These are phyloP conservation scores for Drosophila yooni DNA, from an alignment of 2,888 invertebrate species.

Conservation along the genomic window DNA sequence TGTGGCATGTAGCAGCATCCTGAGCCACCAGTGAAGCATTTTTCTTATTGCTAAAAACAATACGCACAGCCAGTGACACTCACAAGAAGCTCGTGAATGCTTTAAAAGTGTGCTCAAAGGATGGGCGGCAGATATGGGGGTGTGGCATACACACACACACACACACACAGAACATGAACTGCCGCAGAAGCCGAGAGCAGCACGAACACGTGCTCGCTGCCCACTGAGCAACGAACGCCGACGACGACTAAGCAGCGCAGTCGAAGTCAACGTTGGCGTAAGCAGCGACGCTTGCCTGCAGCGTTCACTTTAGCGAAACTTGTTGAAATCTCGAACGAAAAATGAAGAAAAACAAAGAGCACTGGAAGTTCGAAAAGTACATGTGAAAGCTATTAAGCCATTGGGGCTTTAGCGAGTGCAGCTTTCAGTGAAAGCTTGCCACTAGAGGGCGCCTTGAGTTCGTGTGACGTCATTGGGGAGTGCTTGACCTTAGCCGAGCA, in stretches of 20 bases:
- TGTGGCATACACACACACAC: background rate
- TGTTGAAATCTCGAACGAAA: constrained; percentile 72
- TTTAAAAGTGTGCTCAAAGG: constrained; percentile 10
- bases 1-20: constrained; percentile 50
- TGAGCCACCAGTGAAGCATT: constrained; percentile 54
- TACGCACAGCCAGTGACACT: constrained; percentile 27
- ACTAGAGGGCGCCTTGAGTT: constrained; percentile 41
- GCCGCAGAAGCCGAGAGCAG: constrained; percentile 41
- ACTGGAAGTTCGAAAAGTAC: constrained; percentile 69
- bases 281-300: constrained; percentile 29
- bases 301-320: constrained; percentile 45
- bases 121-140: background rate
- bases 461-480: constrained; percentile 35
- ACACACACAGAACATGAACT: constrained; percentile 12
- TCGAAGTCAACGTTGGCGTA: constrained; percentile 8
- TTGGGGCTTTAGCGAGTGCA: constrained; percentile 1
- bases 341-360: constrained; percentile 14
- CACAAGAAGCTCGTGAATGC: constrained; percentile 44
- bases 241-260: constrained; percentile 44
- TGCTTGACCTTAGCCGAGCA: constrained; percentile 30
- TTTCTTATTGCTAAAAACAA: constrained; percentile 50
- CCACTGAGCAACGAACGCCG: constrained; percentile 74
- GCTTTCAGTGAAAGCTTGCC: constrained; percentile 23
- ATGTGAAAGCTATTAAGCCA: background rate
- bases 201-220: constrained; percentile 57